Percentiles rank a stretch among this genome's conserved stretches.
Conservation (phyloP, 92 coral and sea anemone genomes). For the Hydrozoanthus gracilis region DNA sequence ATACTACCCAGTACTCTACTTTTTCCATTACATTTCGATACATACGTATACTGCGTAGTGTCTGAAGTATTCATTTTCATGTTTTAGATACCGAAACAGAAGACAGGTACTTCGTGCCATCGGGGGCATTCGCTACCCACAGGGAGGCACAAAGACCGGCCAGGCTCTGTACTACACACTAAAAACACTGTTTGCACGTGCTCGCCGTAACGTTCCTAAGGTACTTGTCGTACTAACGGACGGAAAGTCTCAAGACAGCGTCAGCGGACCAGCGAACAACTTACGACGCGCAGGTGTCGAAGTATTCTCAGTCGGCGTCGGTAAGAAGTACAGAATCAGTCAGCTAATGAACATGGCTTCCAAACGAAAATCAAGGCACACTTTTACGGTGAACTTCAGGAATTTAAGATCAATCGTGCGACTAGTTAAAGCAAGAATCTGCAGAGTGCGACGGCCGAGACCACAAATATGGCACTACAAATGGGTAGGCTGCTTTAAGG, state of each 20-base stretch:
- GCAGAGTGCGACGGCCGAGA: conserved; percentile 12
- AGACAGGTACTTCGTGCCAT: conserved; percentile 71
- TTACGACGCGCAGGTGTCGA: conserved; percentile 54
- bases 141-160: conserved; percentile 86
- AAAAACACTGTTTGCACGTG: conserved; percentile 63
- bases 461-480: conserved; percentile 47
- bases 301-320: conserved; percentile 45
- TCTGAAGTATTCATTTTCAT: neutral
- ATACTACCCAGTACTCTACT: no score
- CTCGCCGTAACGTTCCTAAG: conserved; percentile 50
- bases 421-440: conserved; percentile 65
- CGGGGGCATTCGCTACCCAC: conserved; percentile 73
- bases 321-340: conserved; percentile 23
- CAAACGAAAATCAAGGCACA: conserved; percentile 39
- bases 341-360: conserved; percentile 54
- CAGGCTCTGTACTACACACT: conserved; percentile 67
- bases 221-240: conserved; percentile 57
- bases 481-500: conserved; percentile 83
- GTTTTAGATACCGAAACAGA: conserved; percentile 49
- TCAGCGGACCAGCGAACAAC: conserved; percentile 50
- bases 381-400: conserved; percentile 46
- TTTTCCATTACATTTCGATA: no score
- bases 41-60: no score
- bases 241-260: conserved; percentile 45
- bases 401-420: conserved; percentile 61